A percentile compares a stretch with the other conserved stretches of the same genome.
Evolutionary conservation across 2,797 vertebrate genomes (phyloP).

Genomic region (Percopsis omiscomaycus): DNA sequence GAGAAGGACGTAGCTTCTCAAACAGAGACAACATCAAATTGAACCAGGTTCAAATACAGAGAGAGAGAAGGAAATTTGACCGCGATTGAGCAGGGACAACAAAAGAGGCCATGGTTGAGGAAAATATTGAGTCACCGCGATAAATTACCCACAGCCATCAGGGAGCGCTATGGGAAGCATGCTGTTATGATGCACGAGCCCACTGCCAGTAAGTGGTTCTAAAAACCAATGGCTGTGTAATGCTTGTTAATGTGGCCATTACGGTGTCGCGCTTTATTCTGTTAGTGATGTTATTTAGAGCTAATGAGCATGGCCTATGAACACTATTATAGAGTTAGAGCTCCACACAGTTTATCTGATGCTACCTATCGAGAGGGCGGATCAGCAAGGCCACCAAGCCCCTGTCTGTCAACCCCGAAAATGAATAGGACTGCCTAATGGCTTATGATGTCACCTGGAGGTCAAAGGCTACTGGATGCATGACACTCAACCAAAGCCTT

Average conservation of each 20-base stretch:
- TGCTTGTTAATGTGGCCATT: slow-evolving; percentile 75
- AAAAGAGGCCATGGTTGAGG: slow-evolving; percentile 1
- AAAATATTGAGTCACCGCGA: slow-evolving; percentile 38
- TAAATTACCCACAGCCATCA: slow-evolving; percentile 31
- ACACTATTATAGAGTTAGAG: slow-evolving; percentile 56
- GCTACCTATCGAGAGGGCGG: slow-evolving; percentile 30
- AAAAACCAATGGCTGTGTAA: slow-evolving; percentile 77
- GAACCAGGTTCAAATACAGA: slow-evolving; percentile 1
- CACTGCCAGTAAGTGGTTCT: slow-evolving; percentile 64
- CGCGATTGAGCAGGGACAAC: not conserved
- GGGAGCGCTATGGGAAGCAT: slow-evolving; percentile 39
- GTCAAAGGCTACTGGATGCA: slow-evolving; percentile 31
- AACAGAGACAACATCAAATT: not conserved
- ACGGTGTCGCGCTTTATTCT: slow-evolving; percentile 55
- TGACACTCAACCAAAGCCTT: slow-evolving; percentile 21
- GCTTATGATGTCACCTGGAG: slow-evolving; percentile 53
- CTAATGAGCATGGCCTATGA: slow-evolving; percentile 68
- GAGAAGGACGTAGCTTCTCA: slow-evolving; percentile 14
- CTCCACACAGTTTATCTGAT: slow-evolving; percentile 52
- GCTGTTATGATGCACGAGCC: slow-evolving; percentile 68
- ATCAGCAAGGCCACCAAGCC: slow-evolving; percentile 25
- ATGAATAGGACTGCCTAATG: slow-evolving; percentile 12
- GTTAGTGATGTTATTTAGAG: slow-evolving; percentile 63
- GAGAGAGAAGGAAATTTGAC: slow-evolving; percentile 7
- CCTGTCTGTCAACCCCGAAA: slow-evolving; percentile 42